Evolutionary conservation across 1,140 invertebrate species (phyloP).

Genomic region (Paralvinella palmiformis): DNA sequence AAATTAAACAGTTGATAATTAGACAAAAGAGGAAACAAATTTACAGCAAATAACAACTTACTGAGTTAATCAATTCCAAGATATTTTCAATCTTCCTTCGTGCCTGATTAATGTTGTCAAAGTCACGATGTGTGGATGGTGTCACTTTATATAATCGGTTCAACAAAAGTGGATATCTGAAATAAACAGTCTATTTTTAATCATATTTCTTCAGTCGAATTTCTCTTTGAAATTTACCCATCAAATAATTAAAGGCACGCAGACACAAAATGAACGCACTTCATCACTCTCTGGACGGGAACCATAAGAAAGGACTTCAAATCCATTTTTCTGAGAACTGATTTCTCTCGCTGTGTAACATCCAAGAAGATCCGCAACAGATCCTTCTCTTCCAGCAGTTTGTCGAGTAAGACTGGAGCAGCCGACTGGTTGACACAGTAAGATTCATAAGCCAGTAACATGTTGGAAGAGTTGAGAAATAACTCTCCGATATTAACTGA

Average conservation of each 20-base stretch:
- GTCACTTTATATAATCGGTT: conserved; percentile 88
- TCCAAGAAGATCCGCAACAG: conserved; percentile 86
- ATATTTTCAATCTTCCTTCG: conserved; percentile 88
- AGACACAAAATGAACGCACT: conserved; percentile 47
- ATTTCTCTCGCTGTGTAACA: conserved; percentile 94
- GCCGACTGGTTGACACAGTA: conserved; percentile 83
- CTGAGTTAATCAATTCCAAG: conserved; percentile 83
- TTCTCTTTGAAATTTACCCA: not conserved
- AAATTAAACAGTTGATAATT: too few relatives aligned
- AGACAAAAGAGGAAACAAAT: too few relatives aligned
- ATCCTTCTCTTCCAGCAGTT: conserved; percentile 92
- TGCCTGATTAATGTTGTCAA: conserved; percentile 67
- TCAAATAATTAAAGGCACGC: not conserved
- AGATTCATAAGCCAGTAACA: conserved; percentile 88
- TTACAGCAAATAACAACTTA: conserved; percentile 35
- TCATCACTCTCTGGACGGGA: conserved; percentile 52
- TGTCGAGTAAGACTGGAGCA: conserved; percentile 80
- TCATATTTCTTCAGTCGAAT: not conserved
- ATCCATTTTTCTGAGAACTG: conserved; percentile 86
- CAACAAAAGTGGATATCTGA: conserved; percentile 87
- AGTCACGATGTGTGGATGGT: conserved; percentile 68
- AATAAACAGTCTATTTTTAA: conserved; percentile 31
- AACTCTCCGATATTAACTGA: conserved; percentile 86
- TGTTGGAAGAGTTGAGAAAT: conserved; percentile 83
- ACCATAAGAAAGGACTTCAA: conserved; percentile 94